A percentile compares a stretch with the other conserved stretches of the same genome.
phyloP scores from a whole-genome alignment of 2,888 invertebrate genomes.

The Tachystola acroxantha region DNA sequence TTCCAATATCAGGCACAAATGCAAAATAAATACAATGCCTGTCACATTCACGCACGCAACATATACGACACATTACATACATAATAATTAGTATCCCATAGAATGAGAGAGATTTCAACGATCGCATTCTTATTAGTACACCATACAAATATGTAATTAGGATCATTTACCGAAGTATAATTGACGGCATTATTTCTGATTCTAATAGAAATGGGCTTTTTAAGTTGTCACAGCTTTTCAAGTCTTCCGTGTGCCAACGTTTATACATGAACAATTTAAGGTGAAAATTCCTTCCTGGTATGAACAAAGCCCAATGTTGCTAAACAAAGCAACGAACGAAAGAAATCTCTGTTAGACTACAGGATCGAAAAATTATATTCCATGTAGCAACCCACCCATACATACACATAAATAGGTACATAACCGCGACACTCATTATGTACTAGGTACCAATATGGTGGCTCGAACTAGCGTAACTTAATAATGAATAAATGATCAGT shows the following conservation, averaged over 20 bases:
- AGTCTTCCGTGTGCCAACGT: too few relatives aligned
- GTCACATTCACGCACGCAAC: slow-evolving; percentile 20
- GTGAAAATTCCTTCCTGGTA: too few relatives aligned
- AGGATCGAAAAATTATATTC: slow-evolving; percentile 26
- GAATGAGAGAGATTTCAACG: slow-evolving; percentile 26
- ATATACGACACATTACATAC: slow-evolving; percentile 14
- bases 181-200: slow-evolving; percentile 30
- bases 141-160: neutral
- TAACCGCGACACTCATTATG: slow-evolving; percentile 44
- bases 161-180: slow-evolving; percentile 10
- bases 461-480: slow-evolving; percentile 70
- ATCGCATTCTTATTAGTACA: neutral
- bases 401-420: slow-evolving; percentile 55
- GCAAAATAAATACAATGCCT: slow-evolving; percentile 25
- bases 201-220: slow-evolving; percentile 29
- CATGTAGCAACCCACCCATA: slow-evolving; percentile 35
- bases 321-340: too few relatives aligned
- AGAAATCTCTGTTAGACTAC: slow-evolving; percentile 43
- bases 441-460: slow-evolving; percentile 51
- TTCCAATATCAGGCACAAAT: slow-evolving; percentile 16
- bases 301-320: too few relatives aligned
- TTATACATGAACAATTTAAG: too few relatives aligned
- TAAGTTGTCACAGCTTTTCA: too few relatives aligned
- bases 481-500: slow-evolving; percentile 75
- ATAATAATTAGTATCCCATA: slow-evolving; percentile 18